Evolutionary conservation across 2,888 invertebrate species (phyloP).

Genomic region (Andrena marginata): DNA sequence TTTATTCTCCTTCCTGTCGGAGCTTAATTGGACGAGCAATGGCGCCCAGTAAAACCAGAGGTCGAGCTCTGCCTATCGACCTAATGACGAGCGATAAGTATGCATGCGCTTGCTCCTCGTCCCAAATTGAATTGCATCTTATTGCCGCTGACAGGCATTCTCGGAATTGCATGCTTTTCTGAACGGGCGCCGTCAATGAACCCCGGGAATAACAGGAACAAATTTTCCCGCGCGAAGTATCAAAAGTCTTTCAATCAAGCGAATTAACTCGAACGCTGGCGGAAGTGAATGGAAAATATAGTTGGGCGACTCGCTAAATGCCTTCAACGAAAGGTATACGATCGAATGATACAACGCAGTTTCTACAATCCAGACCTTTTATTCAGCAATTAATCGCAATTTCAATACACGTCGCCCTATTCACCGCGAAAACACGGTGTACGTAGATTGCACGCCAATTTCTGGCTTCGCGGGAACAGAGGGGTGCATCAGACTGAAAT

Average conservation of each 20-base stretch:
- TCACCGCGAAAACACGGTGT: not conserved
- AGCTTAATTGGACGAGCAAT: conserved; percentile 51
- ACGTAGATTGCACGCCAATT: not conserved
- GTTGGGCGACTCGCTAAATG: not conserved
- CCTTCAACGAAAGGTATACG: conserved; percentile 5
- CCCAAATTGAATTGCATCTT: conserved; percentile 46
- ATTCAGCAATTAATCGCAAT: not conserved
- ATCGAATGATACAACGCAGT: not conserved
- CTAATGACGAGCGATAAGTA: conserved; percentile 52
- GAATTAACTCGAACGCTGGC: not conserved
- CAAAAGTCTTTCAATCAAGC: conserved; percentile 17
- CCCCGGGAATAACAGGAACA: not conserved
- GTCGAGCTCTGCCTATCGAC: conserved; percentile 46
- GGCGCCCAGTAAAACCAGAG: conserved; percentile 43
- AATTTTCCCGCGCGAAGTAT: conserved; percentile 4
- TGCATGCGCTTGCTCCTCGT: conserved; percentile 21
- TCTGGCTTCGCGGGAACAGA: not conserved
- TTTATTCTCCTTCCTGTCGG: conserved; percentile 47
- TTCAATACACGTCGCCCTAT: not conserved
- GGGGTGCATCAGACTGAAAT: too few relatives aligned
- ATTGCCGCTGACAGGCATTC: conserved; percentile 21
- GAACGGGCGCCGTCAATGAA: not conserved
- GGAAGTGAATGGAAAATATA: not conserved
- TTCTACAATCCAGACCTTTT: not conserved
- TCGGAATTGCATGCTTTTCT: conserved; percentile 30